Base-by-base conservation (phyloP, 2,113 vertebrate species). In the Actenoides hombroni region DNA sequence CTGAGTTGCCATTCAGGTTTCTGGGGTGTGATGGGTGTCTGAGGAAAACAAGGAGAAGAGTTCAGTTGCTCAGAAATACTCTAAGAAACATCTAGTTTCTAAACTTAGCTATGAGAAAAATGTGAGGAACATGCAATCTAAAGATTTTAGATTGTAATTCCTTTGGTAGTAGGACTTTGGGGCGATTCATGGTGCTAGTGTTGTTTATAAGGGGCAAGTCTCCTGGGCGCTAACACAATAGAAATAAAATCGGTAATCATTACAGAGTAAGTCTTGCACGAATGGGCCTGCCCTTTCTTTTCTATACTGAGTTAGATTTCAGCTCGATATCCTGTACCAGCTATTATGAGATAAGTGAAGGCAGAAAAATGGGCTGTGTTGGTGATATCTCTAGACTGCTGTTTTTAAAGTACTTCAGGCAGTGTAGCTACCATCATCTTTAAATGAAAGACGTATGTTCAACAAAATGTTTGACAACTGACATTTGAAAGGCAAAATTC, bases 391-490 rank as follows among this genome's bases (percentile, higher is more conserved):
- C 9, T 26, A 77, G 53, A 25, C 4, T 39, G 64, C 16, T 64
- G 75, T 81, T 92, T 88, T 81, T 63, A 31, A 92, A 84, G 67
- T 37, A 73, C 39, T 60, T 93, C 60, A 78, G 60, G 42, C 24
- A 56, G 24, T 33, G 31, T 29, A 77, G 40, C 29, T 83, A 60
- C 16, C 23, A 17, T 64, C 21, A 29, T 40, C 48, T 92, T 94
- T 64, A 93, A 86, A 64, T 56, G 20, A 54, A 63, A 90, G 25
- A 68, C 37, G 25, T 25, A 21, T 24, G 68, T 86, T 83, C 68
- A 86, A 44, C 49, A 92, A n/a, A 86, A n/a, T 70, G 44, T 91
- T 97, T 94, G 81, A 90, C 64, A 86, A 83, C 40, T 86, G 88
- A 87, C 48, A 68, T 84, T 92, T 88, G 56, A 91, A 91, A 94